A percentile compares a stretch with the other conserved stretches of the same genome.
These are phyloP conservation scores for Grapholita molesta DNA, from an alignment of 1,140 invertebrate species.

Conservation along the genomic window DNA sequence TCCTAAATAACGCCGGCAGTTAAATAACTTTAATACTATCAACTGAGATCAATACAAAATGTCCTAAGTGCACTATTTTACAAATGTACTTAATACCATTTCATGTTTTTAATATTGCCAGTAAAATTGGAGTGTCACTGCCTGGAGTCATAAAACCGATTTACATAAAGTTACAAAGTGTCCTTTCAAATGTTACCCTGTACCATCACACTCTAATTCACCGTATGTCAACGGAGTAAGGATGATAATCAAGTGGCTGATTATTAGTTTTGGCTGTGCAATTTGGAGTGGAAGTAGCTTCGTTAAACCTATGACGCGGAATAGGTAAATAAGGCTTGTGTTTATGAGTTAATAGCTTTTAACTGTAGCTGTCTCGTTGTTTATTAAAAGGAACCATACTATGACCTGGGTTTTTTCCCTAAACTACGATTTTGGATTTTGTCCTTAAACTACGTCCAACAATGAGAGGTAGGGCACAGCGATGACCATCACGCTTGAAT, in stretches of 20 bases:
- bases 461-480: too few species aligned
- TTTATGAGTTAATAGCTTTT: background rate
- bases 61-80: background rate
- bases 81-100: background rate
- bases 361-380: too few species aligned
- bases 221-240: background rate
- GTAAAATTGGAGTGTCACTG: background rate
- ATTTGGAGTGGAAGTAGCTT: background rate
- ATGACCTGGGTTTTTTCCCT: too few species aligned
- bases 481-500: too few species aligned
- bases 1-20: background rate
- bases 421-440: too few species aligned
- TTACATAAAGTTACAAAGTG: slow-evolving; percentile 1
- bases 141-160: background rate
- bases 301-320: background rate
- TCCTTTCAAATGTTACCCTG: background rate
- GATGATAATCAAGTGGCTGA: background rate
- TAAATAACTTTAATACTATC: background rate
- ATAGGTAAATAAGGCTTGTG: background rate
- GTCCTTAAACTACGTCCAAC: too few species aligned
- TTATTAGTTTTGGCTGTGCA: background rate
- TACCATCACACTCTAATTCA: background rate
- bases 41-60: background rate
- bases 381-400: too few species aligned
- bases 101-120: background rate